These are phyloP conservation scores for Sula dactylatra DNA, from an alignment of 2,113 vertebrate genomes.

Conservation along the genomic window DNA sequence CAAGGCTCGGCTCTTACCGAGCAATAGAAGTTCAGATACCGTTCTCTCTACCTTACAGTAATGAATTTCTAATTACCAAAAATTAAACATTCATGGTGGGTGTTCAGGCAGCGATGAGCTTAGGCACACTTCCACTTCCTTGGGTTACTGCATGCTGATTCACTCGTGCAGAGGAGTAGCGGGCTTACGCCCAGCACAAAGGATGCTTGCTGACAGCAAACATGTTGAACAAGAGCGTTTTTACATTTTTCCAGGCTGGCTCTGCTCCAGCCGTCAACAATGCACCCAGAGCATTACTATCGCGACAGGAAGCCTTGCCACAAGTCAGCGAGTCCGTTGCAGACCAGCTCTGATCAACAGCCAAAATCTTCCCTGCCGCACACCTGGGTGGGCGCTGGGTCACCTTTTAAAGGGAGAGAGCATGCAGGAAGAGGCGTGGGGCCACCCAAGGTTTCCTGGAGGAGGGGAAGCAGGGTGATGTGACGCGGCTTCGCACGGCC, in stretches of 20 bases:
- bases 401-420: background rate
- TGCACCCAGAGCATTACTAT: too few relatives aligned
- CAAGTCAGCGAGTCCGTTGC: background rate
- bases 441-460: background rate
- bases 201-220: background rate
- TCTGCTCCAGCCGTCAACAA: background rate
- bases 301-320: background rate
- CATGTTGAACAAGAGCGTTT: background rate
- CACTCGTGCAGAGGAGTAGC: background rate
- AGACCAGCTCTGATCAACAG: background rate
- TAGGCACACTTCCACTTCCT: background rate
- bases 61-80: background rate
- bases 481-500: accelerated
- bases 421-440: accelerated
- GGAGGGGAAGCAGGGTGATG: background rate
- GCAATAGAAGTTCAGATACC: background rate
- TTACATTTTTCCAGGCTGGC: background rate
- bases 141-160: background rate
- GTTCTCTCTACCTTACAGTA: background rate
- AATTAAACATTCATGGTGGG: background rate
- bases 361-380: too few relatives aligned
- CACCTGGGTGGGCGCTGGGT: background rate
- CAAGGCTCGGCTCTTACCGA: background rate
- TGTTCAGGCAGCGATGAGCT: background rate
- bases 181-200: background rate